A percentile compares a stretch with the other conserved stretches of the same genome.
Conservation (phyloP, 1,140 invertebrate species). For the Parasteatoda tepidariorum region DNA sequence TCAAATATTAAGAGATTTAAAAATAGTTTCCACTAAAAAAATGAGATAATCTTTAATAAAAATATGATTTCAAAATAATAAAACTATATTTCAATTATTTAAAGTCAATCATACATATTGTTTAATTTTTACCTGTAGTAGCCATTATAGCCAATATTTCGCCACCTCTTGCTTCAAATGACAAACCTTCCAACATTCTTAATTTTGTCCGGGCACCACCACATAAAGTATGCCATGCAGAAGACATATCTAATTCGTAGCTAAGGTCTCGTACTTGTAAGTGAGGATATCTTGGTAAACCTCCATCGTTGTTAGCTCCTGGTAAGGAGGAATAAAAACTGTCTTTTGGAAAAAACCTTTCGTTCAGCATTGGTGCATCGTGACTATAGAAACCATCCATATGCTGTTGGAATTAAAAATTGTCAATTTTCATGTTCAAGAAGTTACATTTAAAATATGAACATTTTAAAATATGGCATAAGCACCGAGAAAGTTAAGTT, state of each 20-base stretch:
- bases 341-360: constrained; percentile 63
- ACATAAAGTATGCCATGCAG: constrained; percentile 64
- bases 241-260: constrained; percentile 70
- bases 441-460: too few species aligned
- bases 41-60: too few species aligned
- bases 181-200: constrained; percentile 77
- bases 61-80: too few species aligned
- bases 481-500: too few species aligned
- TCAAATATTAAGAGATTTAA: too few species aligned
- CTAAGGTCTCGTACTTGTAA: constrained; percentile 74
- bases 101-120: too few species aligned
- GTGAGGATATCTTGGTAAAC: constrained; percentile 72
- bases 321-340: constrained; percentile 55
- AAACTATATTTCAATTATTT: too few species aligned
- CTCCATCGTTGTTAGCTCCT: constrained; percentile 53
- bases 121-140: constrained; percentile 73
- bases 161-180: constrained; percentile 86
- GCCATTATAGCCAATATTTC: constrained; percentile 91
- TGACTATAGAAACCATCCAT: constrained; percentile 46
- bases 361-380: constrained; percentile 59
- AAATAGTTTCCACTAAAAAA: too few species aligned
- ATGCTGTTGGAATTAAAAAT: background rate
- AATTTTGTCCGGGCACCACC: constrained; percentile 65
- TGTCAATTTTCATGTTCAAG: too few species aligned
- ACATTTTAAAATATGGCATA: too few species aligned